Evolutionary conservation across 1,140 invertebrate genomes (phyloP).

Genomic region (Gyrodactylus bullatarudis): DNA sequence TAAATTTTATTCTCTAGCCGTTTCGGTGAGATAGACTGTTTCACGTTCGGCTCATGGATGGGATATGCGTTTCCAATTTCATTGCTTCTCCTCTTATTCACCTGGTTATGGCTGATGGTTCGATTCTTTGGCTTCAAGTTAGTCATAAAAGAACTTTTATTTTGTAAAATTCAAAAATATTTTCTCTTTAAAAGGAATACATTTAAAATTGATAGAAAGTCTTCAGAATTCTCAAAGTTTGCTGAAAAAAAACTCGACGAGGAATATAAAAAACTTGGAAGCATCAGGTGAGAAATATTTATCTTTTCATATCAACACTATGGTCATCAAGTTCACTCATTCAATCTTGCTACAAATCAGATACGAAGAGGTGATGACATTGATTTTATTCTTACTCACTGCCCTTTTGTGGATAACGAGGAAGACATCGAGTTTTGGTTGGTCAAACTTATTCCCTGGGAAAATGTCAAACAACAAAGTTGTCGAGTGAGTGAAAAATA

Average conservation of each 20-base stretch:
- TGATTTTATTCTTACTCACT: conserved; percentile 37
- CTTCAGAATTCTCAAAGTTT: neutral
- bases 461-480: conserved; percentile 5
- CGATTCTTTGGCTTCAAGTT: conserved; percentile 14
- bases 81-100: conserved; percentile 13
- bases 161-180: too few relatives aligned
- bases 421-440: conserved; percentile 40
- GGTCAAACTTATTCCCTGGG: conserved; percentile 21
- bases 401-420: conserved; percentile 55
- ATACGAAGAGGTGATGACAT: conserved; percentile 37
- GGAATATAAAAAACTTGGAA: conserved; percentile 37
- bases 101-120: conserved; percentile 18
- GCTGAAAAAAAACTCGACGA: conserved; percentile 11
- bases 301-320: conserved; percentile 6
- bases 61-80: conserved; percentile 18
- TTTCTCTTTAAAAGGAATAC: neutral
- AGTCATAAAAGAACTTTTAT: too few relatives aligned
- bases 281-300: conserved; percentile 38
- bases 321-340: too few relatives aligned
- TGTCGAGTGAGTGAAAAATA: too few relatives aligned
- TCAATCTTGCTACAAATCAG: conserved; percentile 13
- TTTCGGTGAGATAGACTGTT: conserved; percentile 12
- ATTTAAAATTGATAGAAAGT: neutral
- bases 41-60: conserved; percentile 21
- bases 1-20: conserved; percentile 5